Conservation (phyloP, 1,140 invertebrate species). For the Nasonia vitripennis region DNA sequence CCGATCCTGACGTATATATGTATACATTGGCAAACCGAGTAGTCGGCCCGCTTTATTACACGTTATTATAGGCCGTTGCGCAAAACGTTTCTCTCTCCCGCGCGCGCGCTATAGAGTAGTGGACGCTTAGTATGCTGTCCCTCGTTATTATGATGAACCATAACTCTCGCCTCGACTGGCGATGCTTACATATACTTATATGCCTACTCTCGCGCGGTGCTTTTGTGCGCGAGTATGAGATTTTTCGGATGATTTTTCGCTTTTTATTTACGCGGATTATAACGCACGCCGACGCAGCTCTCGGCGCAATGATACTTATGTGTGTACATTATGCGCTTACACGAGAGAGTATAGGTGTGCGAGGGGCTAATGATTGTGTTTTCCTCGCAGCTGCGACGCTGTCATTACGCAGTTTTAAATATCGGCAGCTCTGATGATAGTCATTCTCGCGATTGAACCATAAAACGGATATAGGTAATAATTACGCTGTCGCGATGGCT, state of each 20-base stretch:
- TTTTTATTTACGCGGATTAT: too few relatives aligned
- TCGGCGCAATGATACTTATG: too few relatives aligned
- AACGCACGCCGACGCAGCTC: too few relatives aligned
- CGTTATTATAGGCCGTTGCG: constrained; percentile 35
- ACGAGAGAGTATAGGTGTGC: background rate
- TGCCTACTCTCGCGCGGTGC: too few relatives aligned
- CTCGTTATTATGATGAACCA: background rate
- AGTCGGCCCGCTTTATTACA: constrained; percentile 35
- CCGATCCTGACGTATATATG: background rate
- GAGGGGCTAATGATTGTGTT: background rate
- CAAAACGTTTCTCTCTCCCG: background rate
- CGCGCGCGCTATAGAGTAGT: background rate
- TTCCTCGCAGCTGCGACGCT: background rate
- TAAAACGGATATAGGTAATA: constrained; percentile 1
- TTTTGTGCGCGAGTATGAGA: background rate
- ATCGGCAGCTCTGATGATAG: background rate
- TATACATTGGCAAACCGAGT: background rate
- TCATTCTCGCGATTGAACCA: background rate
- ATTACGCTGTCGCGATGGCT: background rate
- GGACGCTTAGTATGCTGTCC: too few relatives aligned
- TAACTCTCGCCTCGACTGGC: background rate
- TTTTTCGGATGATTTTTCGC: background rate
- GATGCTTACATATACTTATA: too few relatives aligned
- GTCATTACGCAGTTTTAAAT: background rate
- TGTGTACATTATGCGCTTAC: background rate